These are phyloP conservation scores for Sarcophaga variegata DNA, from an alignment of 2,888 invertebrate genomes.

Conservation along the genomic window DNA sequence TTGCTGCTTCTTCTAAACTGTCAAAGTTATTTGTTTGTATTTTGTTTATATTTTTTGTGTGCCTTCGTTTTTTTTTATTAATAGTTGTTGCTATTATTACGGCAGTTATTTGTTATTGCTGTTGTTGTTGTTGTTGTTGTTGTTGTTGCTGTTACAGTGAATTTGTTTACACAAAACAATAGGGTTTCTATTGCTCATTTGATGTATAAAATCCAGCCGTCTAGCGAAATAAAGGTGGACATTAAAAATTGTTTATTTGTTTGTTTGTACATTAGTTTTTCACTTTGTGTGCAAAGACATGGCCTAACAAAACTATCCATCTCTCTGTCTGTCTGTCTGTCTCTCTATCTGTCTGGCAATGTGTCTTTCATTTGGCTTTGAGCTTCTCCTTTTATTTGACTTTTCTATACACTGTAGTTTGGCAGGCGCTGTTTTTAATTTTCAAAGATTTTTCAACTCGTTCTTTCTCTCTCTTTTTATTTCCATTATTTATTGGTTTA, in stretches of 20 bases:
- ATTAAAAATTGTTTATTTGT: slow-evolving; percentile 2
- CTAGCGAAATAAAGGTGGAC: slow-evolving; percentile 42
- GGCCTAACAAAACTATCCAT: neutral
- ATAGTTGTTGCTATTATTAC: neutral
- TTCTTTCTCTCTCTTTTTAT: too few species aligned
- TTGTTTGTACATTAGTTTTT: slow-evolving; percentile 34
- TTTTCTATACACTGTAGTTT: slow-evolving; percentile 40
- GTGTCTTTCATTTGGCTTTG: slow-evolving; percentile 22
- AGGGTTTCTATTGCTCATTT: slow-evolving; percentile 47
- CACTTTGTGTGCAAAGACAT: neutral
- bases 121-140: slow-evolving; percentile 13
- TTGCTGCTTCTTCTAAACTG: slow-evolving; percentile 35
- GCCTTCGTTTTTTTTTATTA: too few species aligned
- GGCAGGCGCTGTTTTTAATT: slow-evolving; percentile 22
- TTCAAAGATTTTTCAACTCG: neutral
- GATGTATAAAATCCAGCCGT: neutral
- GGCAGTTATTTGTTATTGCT: slow-evolving; percentile 27
- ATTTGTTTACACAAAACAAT: slow-evolving; percentile 53
- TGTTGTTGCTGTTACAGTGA: slow-evolving; percentile 19
- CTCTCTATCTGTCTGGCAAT: slow-evolving; percentile 11
- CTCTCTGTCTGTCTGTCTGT: slow-evolving; percentile 19
- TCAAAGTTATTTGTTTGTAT: slow-evolving; percentile 60
- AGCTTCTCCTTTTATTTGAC: slow-evolving; percentile 14
- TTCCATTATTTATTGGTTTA: neutral
- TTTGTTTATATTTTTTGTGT: neutral